phyloP scores from a whole-genome alignment of 2,113 vertebrate species.

The Actenoides hombroni region DNA sequence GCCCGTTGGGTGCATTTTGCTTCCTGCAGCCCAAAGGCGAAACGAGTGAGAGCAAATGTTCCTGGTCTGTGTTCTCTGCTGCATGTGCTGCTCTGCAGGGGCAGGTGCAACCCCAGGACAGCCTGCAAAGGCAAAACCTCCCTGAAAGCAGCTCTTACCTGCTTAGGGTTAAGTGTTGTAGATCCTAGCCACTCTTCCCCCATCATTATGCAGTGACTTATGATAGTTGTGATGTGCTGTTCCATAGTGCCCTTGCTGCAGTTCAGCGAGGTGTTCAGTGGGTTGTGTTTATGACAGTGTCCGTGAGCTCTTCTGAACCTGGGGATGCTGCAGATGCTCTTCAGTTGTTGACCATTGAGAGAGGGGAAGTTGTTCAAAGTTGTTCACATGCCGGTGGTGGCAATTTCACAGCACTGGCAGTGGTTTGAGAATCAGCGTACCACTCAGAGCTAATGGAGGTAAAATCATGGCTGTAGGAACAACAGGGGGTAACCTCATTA shows the following conservation, averaged over 20 bases:
- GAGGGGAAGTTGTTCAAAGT: neutral
- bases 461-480: neutral
- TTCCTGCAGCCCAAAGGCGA: neutral
- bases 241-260: neutral
- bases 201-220: neutral
- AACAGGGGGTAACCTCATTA: neutral
- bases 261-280: neutral
- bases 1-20: accelerated
- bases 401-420: neutral
- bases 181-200: neutral
- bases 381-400: accelerated
- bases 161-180: neutral
- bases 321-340: neutral
- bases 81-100: neutral
- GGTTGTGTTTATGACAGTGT: neutral
- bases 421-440: neutral
- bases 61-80: accelerated
- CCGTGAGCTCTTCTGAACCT: neutral
- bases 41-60: neutral
- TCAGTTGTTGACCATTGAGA: neutral
- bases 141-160: neutral
- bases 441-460: neutral
- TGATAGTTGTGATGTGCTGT: neutral
- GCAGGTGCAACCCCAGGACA: neutral
- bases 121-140: neutral